Percentiles rank a stretch among this genome's conserved stretches.
Evolutionary conservation across 64 coral and sea anemone genomes (phyloP).

Genomic region (Platygyra sinensis): DNA sequence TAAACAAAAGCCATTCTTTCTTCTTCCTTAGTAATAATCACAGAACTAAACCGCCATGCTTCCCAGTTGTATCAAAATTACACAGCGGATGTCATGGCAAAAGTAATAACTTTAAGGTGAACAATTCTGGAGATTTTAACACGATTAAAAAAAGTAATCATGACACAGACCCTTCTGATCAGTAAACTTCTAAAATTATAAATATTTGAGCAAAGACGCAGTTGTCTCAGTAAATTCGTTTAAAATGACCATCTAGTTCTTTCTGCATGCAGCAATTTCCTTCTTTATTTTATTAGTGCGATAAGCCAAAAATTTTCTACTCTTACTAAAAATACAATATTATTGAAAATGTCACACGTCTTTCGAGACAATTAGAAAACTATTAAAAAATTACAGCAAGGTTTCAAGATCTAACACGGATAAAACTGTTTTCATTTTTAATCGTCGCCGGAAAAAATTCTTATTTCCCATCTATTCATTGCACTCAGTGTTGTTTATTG

Average conservation of each 20-base stretch:
- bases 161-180: neutral
- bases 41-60: neutral
- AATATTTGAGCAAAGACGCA: neutral
- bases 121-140: neutral
- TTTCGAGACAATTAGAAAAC: neutral
- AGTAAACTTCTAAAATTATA: neutral
- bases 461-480: neutral
- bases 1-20: neutral
- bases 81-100: neutral
- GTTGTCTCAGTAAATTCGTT: neutral
- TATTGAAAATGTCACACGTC: neutral
- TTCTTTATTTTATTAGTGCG: constrained; percentile 5
- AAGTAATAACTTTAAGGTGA: neutral
- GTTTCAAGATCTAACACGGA: neutral
- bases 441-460: neutral
- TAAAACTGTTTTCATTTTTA: neutral
- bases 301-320: neutral
- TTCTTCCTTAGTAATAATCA: neutral
- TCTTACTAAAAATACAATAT: neutral
- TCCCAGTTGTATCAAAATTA: constrained; percentile 1
- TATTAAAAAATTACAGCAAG: constrained; percentile 3
- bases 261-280: no score
- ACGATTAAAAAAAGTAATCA: neutral
- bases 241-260: neutral
- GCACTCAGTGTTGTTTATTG: neutral